Evolutionary conservation across 2,113 vertebrate genomes (phyloP).

Genomic region (Ammodytes marinus): DNA sequence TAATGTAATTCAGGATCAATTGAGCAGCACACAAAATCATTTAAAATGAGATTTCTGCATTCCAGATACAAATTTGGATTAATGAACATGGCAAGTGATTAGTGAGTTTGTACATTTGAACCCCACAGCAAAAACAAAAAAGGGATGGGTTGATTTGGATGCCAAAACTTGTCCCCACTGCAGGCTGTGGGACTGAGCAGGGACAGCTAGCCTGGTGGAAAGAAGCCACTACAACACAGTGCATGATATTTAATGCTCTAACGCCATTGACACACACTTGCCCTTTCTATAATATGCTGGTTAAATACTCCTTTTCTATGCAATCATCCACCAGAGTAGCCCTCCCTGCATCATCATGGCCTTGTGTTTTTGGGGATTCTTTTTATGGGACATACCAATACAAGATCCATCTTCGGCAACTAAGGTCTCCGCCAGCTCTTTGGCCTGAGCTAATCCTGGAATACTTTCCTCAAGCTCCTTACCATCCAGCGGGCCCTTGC

Average conservation of each 20-base stretch:
- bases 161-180: slow-evolving; percentile 38
- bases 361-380: slow-evolving; percentile 30
- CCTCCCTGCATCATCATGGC: slow-evolving; percentile 52
- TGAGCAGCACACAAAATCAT: slow-evolving; percentile 17
- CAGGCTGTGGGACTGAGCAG: slow-evolving; percentile 65
- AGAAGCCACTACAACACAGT: slow-evolving; percentile 26
- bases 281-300: background rate
- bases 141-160: background rate
- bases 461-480: slow-evolving; percentile 88
- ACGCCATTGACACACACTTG: background rate
- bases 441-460: slow-evolving; percentile 93
- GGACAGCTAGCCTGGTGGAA: slow-evolving; percentile 69
- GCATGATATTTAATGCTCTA: background rate
- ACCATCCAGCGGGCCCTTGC: slow-evolving; percentile 86
- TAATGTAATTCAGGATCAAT: slow-evolving; percentile 6
- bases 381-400: slow-evolving; percentile 80
- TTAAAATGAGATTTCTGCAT: slow-evolving; percentile 5
- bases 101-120: slow-evolving; percentile 26
- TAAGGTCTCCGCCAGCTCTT: slow-evolving; percentile 95
- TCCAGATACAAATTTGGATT: slow-evolving; percentile 33
- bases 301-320: background rate
- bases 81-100: slow-evolving; percentile 36
- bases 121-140: slow-evolving; percentile 21
- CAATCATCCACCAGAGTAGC: slow-evolving; percentile 70
- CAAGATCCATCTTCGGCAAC: slow-evolving; percentile 93